Evolutionary conservation across 1,140 invertebrate species (phyloP).

Genomic region (Solen grandis): DNA sequence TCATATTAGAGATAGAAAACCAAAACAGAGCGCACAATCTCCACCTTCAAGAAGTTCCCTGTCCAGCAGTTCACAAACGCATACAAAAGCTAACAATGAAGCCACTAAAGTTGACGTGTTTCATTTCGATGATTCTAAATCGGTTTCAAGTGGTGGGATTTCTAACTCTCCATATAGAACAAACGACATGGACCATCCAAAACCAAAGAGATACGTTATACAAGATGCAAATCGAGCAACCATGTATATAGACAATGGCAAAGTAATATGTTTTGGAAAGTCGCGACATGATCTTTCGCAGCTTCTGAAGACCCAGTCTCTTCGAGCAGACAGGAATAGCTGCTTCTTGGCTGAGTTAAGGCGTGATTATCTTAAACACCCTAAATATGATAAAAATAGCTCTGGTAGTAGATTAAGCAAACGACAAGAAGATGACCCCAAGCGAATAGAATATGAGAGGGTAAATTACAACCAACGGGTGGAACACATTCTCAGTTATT

Average conservation of each 20-base stretch:
- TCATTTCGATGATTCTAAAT: conserved; percentile 47
- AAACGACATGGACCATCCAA: conserved; percentile 14
- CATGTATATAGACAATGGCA: conserved; percentile 68
- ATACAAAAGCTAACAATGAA: conserved; percentile 18
- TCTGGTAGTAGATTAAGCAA: conserved; percentile 5
- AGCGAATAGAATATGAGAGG: conserved; percentile 55
- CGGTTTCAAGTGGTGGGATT: conserved; percentile 12
- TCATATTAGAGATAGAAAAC: neutral
- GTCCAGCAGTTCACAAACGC: neutral
- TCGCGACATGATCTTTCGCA: conserved; percentile 59
- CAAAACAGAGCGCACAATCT: neutral
- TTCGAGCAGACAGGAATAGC: conserved; percentile 43
- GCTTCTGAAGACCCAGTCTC: conserved; percentile 56
- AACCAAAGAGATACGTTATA: conserved; percentile 59
- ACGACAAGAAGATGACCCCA: conserved; percentile 30
- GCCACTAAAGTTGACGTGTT: conserved; percentile 42
- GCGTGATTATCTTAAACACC: conserved; percentile 66
- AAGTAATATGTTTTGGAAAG: conserved; percentile 64
- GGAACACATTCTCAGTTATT: conserved; percentile 68
- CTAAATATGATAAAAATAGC: conserved; percentile 55
- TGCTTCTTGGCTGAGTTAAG: conserved; percentile 66
- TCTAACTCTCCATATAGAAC: conserved; percentile 21
- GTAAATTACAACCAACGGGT: conserved; percentile 67
- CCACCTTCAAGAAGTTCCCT: neutral
- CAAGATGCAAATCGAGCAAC: conserved; percentile 60